Conservation (phyloP, 2,797 vertebrate species). For the Sphaeramia orbicularis region DNA sequence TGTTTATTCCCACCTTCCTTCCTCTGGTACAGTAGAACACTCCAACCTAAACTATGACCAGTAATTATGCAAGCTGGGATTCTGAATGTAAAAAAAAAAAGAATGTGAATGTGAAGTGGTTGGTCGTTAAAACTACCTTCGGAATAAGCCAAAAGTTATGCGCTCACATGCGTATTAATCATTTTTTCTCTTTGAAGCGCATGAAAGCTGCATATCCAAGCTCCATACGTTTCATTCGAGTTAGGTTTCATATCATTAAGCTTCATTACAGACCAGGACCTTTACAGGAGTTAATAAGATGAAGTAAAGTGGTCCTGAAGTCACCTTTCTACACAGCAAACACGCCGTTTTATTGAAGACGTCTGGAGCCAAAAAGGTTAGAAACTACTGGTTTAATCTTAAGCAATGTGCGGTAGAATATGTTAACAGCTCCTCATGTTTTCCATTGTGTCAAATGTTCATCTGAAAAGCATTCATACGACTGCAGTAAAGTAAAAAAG, state of each 20-base stretch:
- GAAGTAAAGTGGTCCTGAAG: slow-evolving; percentile 24
- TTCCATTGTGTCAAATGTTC: too few species aligned
- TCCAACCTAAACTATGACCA: too few species aligned
- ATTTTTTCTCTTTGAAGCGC: slow-evolving; percentile 55
- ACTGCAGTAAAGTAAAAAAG: too few species aligned
- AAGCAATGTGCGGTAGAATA: too few species aligned
- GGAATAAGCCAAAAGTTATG: slow-evolving; percentile 12
- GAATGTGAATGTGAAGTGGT: slow-evolving; percentile 1
- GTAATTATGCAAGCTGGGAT: not conserved
- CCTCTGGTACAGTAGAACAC: too few species aligned
- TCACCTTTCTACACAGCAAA: slow-evolving; percentile 3
- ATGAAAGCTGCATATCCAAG: slow-evolving; percentile 42
- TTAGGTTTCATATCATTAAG: slow-evolving; percentile 36
- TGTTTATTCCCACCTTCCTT: too few species aligned
- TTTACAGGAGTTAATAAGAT: slow-evolving; percentile 37
- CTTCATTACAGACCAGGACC: slow-evolving; percentile 25
- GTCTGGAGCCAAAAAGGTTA: too few species aligned
- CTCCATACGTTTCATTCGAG: slow-evolving; percentile 56
- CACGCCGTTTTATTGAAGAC: too few species aligned
- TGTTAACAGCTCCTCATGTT: too few species aligned
- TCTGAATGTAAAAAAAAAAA: slow-evolving; percentile 5
- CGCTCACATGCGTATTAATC: slow-evolving; percentile 38
- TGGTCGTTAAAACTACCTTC: slow-evolving; percentile 7
- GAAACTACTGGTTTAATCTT: too few species aligned
- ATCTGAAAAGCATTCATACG: too few species aligned